Conservation (phyloP, 2,113 vertebrate genomes). For the Gobius niger region DNA sequence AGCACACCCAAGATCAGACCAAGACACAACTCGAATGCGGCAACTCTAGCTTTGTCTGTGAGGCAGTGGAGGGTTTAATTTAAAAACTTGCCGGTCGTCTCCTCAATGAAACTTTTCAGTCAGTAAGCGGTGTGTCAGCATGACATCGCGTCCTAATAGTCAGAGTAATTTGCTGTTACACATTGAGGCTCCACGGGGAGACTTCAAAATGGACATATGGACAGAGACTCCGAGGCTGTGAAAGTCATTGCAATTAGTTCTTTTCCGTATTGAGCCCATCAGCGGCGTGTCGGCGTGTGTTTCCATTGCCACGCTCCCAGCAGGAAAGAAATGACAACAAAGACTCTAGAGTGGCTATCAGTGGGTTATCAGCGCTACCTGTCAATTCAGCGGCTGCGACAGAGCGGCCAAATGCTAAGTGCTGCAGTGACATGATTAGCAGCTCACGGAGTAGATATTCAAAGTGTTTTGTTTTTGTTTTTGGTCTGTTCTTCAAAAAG, state of each 20-base stretch:
- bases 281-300: slow-evolving; percentile 40
- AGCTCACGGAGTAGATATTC: background rate
- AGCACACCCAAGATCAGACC: background rate
- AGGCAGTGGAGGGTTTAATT: slow-evolving; percentile 16
- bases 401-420: slow-evolving; percentile 5
- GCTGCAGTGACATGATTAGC: slow-evolving; percentile 8
- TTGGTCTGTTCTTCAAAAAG: background rate
- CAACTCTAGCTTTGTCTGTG: slow-evolving; percentile 2
- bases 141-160: slow-evolving; percentile 37
- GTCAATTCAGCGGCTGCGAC: slow-evolving; percentile 31
- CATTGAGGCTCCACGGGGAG: slow-evolving; percentile 53
- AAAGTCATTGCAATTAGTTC: slow-evolving; percentile 47
- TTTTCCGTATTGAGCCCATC: slow-evolving; percentile 46
- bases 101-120: slow-evolving; percentile 31
- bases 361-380: slow-evolving; percentile 26
- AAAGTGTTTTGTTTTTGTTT: background rate
- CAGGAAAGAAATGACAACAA: slow-evolving; percentile 37
- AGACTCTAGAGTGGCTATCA: slow-evolving; percentile 7
- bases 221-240: slow-evolving; percentile 41
- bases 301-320: slow-evolving; percentile 37
- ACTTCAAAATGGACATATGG: slow-evolving; percentile 59
- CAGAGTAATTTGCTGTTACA: slow-evolving; percentile 48
- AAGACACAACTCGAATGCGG: background rate
- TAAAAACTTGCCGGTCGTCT: slow-evolving; percentile 18
- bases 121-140: slow-evolving; percentile 37